A percentile compares a stretch with the other conserved stretches of the same genome.
These are phyloP conservation scores for Alitta virens DNA, from an alignment of 2,888 invertebrate species.

Conservation along the genomic window DNA sequence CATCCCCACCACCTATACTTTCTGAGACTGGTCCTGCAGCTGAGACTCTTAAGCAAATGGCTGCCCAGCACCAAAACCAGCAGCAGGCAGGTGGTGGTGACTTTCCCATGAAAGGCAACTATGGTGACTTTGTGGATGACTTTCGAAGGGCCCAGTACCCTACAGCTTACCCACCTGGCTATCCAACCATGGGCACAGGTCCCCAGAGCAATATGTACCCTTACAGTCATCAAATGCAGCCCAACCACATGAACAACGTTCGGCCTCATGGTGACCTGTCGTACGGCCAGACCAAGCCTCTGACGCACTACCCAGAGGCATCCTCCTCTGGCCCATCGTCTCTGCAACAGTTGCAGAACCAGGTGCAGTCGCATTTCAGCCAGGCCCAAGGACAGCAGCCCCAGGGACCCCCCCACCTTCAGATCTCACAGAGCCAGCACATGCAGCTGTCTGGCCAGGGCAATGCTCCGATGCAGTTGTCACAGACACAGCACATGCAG, in stretches of 20 bases:
- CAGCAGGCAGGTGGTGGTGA: too few species aligned
- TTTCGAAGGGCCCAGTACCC: too few species aligned
- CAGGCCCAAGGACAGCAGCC: conserved; percentile 63
- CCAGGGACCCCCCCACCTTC: conserved; percentile 59
- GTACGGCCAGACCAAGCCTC: conserved; percentile 47
- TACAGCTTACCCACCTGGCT: neutral
- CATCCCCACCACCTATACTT: conserved; percentile 21
- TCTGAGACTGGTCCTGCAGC: conserved; percentile 75
- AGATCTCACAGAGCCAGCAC: conserved; percentile 79
- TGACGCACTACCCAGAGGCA: conserved; percentile 47
- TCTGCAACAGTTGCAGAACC: conserved; percentile 50
- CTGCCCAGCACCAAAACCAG: conserved; percentile 87
- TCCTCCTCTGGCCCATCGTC: conserved; percentile 33
- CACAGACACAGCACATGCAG: conserved; percentile 49
- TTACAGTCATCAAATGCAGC: conserved; percentile 1
- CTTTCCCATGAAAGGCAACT: conserved; percentile 11
- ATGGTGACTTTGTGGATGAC: too few species aligned
- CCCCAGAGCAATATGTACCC: conserved; percentile 12
- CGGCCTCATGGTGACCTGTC: conserved; percentile 24
- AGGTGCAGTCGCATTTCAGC: conserved; percentile 68
- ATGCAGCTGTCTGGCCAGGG: conserved; percentile 57
- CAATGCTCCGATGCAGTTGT: conserved; percentile 42
- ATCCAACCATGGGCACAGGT: conserved; percentile 3
- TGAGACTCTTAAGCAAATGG: conserved; percentile 94
- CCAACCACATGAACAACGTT: neutral